phyloP scores from a whole-genome alignment of 2,888 invertebrate species.

The Tromatobia lineatoria region DNA sequence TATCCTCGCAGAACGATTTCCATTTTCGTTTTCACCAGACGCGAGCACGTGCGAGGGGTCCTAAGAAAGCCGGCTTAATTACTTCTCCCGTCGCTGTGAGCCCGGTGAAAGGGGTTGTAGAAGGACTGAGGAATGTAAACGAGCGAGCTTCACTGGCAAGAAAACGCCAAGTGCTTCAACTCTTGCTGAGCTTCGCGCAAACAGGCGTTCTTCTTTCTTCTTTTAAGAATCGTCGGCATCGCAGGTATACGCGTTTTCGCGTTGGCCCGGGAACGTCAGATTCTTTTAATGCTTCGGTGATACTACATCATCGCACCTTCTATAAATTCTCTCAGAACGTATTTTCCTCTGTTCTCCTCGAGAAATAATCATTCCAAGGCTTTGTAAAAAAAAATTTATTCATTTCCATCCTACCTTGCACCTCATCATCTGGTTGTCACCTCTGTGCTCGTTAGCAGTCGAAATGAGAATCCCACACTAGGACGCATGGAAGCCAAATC shows the following conservation, averaged over 20 bases:
- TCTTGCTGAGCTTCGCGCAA: conserved; percentile 26
- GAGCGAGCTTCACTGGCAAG: conserved; percentile 18
- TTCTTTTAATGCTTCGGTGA: conserved; percentile 1
- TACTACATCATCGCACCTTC: conserved; percentile 9
- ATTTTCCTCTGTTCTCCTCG: conserved; percentile 5
- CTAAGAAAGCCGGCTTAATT: conserved; percentile 64
- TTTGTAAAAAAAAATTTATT: conserved; percentile 48
- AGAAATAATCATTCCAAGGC: conserved; percentile 35
- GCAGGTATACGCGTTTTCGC: conserved; percentile 27
- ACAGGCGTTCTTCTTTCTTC: conserved; percentile 33
- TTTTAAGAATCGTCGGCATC: conserved; percentile 50
- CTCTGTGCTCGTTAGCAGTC: conserved; percentile 22
- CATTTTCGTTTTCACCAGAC: conserved; percentile 65
- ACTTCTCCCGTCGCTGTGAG: conserved; percentile 37
- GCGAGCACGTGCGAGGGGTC: conserved; percentile 33
- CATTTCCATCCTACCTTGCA: conserved; percentile 6
- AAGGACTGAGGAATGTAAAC: conserved; percentile 50
- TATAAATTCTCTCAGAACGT: background rate
- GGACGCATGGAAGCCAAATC: background rate
- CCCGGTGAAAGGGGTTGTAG: background rate
- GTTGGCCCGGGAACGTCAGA: background rate
- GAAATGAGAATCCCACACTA: background rate
- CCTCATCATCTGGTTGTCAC: background rate
- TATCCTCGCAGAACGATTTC: conserved; percentile 59
- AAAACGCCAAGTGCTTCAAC: conserved; percentile 23